Base-by-base conservation (phyloP, 2,888 invertebrate species). In the Synanthedon myopaeformis region DNA sequence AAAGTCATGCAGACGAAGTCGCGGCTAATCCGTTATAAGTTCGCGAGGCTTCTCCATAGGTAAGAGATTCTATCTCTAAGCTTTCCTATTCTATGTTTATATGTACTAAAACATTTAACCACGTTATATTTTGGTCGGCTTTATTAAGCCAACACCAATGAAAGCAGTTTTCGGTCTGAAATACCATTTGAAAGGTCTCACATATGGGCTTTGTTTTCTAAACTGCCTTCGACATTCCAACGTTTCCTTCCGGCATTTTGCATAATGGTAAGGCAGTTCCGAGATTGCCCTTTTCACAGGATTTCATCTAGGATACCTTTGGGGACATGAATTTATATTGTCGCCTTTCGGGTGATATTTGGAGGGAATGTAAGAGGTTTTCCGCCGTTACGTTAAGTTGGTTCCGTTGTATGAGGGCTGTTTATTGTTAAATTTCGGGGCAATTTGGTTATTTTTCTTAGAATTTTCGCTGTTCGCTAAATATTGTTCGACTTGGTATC, bases 151-250 rank as follows among this genome's bases (percentile, higher is more conserved):
- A 61, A 56, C 58, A 58, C 54, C 56, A 11, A 52, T 54, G 14
- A 54, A 62, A 56, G 54, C 58, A 54, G 60, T 64, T 59, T 42
- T 66, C 63, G 61, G 57, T 58, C 59, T 49, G 57, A 58, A 59
- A 53, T 53, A 49, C 65, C 59, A 65, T 66, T 65, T 57, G 41
- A 52, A 59, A 58, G 59, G 61, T 57, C 54, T 60, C 60, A 59
- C 65, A 61, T 59, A 52, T 57, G 56, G 63, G 63, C 62, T 67
- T 73, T 70, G 72, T 73, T 73, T 71, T 63, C 65, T 59, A 64
- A 69, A 74, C 65, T 66, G 65, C 68, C 65, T 68, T 58, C 67
- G 70, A 74, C 72, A 72, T 68, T 68, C 61, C 35, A 35, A 62
- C 61, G 64, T 62, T 61, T 64, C 59, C 62, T 61, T 54, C 60